These are phyloP conservation scores for Australoheros facetus DNA, from an alignment of 2,797 vertebrate genomes.

Conservation along the genomic window DNA sequence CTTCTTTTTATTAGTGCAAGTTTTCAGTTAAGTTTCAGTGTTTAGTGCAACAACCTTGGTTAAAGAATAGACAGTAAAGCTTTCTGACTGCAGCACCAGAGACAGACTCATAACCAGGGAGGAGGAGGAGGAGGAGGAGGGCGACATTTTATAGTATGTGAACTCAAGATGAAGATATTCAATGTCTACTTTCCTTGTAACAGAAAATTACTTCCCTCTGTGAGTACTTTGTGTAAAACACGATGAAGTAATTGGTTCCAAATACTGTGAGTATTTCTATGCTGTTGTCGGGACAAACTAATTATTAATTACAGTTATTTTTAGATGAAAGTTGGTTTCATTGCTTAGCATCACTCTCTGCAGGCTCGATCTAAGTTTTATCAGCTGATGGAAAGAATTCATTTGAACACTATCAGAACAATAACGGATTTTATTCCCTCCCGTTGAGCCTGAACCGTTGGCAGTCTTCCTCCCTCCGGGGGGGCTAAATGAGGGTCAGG, in stretches of 20 bases:
- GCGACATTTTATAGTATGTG: not conserved
- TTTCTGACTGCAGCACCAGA: not conserved
- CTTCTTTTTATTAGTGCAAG: too few relatives aligned
- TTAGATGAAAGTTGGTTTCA: not conserved
- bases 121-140: not conserved
- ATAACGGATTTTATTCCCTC: not conserved
- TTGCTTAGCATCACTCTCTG: not conserved
- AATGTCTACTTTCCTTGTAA: not conserved
- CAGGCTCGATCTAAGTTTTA: not conserved
- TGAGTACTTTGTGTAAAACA: not conserved
- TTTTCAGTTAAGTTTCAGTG: too few relatives aligned
- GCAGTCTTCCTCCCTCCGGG: conserved; percentile 64
- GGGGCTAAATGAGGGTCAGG: conserved; percentile 63
- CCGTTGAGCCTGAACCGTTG: conserved; percentile 51
- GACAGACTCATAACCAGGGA: accelerated
- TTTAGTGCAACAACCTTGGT: too few relatives aligned
- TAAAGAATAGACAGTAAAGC: too few relatives aligned
- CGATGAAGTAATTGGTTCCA: not conserved
- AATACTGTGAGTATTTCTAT: not conserved
- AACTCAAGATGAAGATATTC: not conserved
- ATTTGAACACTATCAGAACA: conserved; percentile 22
- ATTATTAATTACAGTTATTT: not conserved
- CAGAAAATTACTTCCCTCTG: not conserved
- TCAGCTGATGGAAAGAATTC: conserved; percentile 10
- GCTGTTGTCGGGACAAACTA: not conserved